A percentile compares a stretch with the other conserved stretches of the same genome.
Conservation (phyloP, 1,140 invertebrate species). For the Tetragnatha versicolor region DNA sequence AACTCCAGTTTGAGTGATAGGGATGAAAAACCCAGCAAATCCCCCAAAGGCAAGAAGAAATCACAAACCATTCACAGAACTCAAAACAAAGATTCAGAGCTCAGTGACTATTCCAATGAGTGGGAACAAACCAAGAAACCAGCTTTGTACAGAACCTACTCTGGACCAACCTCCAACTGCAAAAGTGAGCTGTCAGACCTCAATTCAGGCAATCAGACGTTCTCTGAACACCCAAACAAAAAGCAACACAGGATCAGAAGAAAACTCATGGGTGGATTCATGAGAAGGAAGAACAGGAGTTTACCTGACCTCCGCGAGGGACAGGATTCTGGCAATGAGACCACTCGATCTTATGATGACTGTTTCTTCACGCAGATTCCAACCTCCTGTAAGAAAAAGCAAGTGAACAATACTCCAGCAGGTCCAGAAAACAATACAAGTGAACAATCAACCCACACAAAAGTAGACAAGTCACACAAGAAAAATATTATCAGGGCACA, state of each 20-base stretch:
- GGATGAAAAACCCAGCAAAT: slow-evolving; percentile 26
- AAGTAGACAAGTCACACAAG: not conserved
- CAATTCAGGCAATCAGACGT: slow-evolving; percentile 61
- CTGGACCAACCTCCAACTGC: slow-evolving; percentile 40
- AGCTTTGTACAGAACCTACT: slow-evolving; percentile 56
- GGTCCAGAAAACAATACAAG: not conserved
- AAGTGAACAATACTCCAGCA: not conserved
- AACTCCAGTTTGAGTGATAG: slow-evolving; percentile 12
- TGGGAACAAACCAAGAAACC: slow-evolving; percentile 57
- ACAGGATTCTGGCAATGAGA: slow-evolving; percentile 64
- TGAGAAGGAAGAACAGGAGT: slow-evolving; percentile 85
- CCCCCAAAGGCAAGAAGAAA: slow-evolving; percentile 36
- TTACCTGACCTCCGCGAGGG: slow-evolving; percentile 86
- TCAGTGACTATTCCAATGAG: slow-evolving; percentile 59
- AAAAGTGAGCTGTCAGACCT: slow-evolving; percentile 65
- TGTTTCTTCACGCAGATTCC: slow-evolving; percentile 33
- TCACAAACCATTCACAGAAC: slow-evolving; percentile 3
- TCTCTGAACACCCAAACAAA: slow-evolving; percentile 69
- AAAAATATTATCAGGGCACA: slow-evolving; percentile 17
- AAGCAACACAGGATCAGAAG: slow-evolving; percentile 90
- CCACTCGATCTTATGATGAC: slow-evolving; percentile 52
- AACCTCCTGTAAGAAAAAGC: slow-evolving; percentile 10
- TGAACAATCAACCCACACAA: not conserved
- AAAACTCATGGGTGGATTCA: slow-evolving; percentile 88
- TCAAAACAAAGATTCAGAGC: slow-evolving; percentile 54